Evolutionary conservation across 2,888 invertebrate species (phyloP).

Genomic region (Lepidochrysops patricia): DNA sequence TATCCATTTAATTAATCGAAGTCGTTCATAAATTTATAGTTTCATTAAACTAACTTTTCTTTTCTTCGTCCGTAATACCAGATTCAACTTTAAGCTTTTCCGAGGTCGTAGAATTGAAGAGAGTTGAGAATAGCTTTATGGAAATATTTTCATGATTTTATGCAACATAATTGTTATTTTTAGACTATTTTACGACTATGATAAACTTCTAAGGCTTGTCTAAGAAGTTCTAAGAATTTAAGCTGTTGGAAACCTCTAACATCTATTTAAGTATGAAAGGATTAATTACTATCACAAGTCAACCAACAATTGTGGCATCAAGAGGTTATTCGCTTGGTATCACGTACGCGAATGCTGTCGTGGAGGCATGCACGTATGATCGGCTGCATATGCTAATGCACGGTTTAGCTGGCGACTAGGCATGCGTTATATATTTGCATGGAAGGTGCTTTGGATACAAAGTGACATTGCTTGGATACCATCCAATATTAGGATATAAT

Average conservation of each 20-base stretch:
- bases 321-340: not conserved
- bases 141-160: not conserved
- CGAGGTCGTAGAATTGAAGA: not conserved
- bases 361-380: conserved; percentile 10
- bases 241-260: not conserved
- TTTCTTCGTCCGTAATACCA: not conserved
- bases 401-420: conserved; percentile 15
- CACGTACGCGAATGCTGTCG: not conserved
- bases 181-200: not conserved
- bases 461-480: conserved; percentile 17
- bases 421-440: conserved; percentile 14
- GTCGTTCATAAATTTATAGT: not conserved
- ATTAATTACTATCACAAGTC: not conserved
- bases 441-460: conserved; percentile 16
- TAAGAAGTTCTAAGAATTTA: no score
- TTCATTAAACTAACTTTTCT: not conserved
- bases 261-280: no score
- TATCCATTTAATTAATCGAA: not conserved
- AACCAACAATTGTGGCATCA: not conserved
- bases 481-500: conserved; percentile 17
- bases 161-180: not conserved
- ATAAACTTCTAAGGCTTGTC: not conserved
- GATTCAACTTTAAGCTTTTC: not conserved
- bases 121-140: not conserved
- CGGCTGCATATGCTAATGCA: conserved; percentile 15